Conservation (phyloP, 2,888 invertebrate species). For the Helobdella robusta region DNA sequence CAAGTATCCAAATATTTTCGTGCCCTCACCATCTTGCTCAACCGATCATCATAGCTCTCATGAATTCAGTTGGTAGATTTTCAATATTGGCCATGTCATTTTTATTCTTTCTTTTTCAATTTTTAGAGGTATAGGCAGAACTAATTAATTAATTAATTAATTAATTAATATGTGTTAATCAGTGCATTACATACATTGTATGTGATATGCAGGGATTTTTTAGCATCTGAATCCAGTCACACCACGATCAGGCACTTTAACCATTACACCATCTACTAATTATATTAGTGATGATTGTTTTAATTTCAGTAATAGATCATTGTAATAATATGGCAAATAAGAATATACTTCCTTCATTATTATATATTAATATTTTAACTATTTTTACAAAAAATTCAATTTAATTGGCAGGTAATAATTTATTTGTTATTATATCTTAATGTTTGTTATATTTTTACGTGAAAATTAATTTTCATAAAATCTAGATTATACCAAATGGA, state of each 20-base stretch:
- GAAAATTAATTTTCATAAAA: background rate
- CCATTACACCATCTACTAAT: too few species aligned
- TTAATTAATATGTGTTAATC: too few species aligned
- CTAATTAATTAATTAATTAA: background rate
- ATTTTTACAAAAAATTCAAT: too few species aligned
- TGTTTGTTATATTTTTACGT: background rate
- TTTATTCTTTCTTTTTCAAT: background rate
- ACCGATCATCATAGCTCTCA: background rate
- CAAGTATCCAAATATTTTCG: constrained; percentile 24
- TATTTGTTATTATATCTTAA: background rate
- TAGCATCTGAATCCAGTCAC: too few species aligned
- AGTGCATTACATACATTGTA: too few species aligned
- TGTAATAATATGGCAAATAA: too few species aligned
- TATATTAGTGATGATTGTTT: too few species aligned
- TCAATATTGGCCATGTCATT: background rate
- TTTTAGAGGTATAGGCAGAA: background rate
- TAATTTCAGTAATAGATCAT: too few species aligned
- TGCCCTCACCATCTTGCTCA: background rate
- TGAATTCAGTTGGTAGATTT: background rate
- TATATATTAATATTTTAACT: too few species aligned
- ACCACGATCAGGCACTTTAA: too few species aligned
- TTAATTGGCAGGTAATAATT: background rate
- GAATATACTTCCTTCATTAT: too few species aligned
- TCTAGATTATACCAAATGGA: constrained; percentile 4
- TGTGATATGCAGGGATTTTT: too few species aligned